Percentiles rank a stretch among this genome's conserved stretches.
These are phyloP conservation scores for Cheilosia vulpina DNA, from an alignment of 2,888 invertebrate species.

Conservation along the genomic window DNA sequence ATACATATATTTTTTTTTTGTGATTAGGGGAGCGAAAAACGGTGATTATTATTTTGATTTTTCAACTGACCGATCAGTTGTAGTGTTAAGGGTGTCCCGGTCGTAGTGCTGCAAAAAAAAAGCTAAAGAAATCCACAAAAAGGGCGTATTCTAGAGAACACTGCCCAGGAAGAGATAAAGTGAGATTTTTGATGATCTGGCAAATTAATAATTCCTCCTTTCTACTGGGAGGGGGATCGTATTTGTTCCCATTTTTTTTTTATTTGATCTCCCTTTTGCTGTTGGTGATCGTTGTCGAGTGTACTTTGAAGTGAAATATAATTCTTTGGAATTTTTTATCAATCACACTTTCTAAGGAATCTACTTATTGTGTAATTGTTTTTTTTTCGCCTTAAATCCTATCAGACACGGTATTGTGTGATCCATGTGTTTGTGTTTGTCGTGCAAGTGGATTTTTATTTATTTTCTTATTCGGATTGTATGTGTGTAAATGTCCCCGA, in stretches of 20 bases:
- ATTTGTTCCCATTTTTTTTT: slow-evolving; percentile 6
- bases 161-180: slow-evolving; percentile 35
- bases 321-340: slow-evolving; percentile 61
- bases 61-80: slow-evolving; percentile 28
- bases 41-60: slow-evolving; percentile 66
- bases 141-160: slow-evolving; percentile 68
- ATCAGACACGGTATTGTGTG: slow-evolving; percentile 47
- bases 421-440: slow-evolving; percentile 60
- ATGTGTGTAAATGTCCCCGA: slow-evolving; percentile 67
- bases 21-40: slow-evolving; percentile 67
- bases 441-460: slow-evolving; percentile 68
- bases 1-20: slow-evolving; percentile 10
- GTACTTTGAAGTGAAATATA: slow-evolving; percentile 14
- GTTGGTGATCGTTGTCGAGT: slow-evolving; percentile 36
- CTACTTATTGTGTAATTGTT: slow-evolving; percentile 68
- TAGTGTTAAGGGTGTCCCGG: slow-evolving; percentile 28
- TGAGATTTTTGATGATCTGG: slow-evolving; percentile 70
- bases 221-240: slow-evolving; percentile 20
- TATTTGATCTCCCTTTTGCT: background rate
- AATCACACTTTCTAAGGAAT: slow-evolving; percentile 71
- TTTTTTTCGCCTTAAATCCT: slow-evolving; percentile 68
- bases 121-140: slow-evolving; percentile 24
- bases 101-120: slow-evolving; percentile 1
- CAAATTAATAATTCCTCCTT: slow-evolving; percentile 49
- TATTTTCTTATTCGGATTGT: slow-evolving; percentile 35